Conservation (phyloP, 2,797 vertebrate genomes). For the Hoplostethus atlanticus region DNA sequence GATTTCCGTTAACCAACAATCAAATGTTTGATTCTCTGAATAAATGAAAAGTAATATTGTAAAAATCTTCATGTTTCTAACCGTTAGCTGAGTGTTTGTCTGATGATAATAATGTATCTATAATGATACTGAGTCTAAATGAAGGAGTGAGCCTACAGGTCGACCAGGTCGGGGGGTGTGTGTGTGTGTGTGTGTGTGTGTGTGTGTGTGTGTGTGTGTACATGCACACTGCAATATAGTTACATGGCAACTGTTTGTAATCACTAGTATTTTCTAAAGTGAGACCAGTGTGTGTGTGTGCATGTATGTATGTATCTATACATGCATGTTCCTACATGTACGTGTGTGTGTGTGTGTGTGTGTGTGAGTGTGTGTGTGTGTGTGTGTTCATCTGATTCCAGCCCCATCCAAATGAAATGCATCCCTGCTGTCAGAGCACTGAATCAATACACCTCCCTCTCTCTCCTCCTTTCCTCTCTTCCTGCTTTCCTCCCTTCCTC, state of each 20-base stretch:
- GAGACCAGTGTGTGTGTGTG: not conserved
- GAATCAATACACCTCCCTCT: slow-evolving; percentile 46
- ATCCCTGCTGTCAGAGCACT: slow-evolving; percentile 29
- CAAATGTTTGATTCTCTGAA: too few relatives aligned
- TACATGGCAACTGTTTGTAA: too few relatives aligned
- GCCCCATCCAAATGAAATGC: slow-evolving; percentile 49
- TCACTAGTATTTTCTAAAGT: too few relatives aligned
- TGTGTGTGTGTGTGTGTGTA: not conserved
- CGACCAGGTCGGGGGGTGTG: too few relatives aligned
- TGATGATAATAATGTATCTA: too few relatives aligned
- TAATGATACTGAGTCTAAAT: too few relatives aligned
- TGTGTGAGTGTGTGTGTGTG: slow-evolving; percentile 15
- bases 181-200: not conserved
- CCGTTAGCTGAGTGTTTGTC: too few relatives aligned
- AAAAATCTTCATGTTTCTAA: too few relatives aligned
- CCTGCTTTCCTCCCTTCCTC: not conserved
- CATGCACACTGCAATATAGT: not conserved
- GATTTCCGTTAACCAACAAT: too few relatives aligned
- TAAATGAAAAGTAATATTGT: too few relatives aligned
- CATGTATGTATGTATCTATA: not conserved
- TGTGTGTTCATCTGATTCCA: slow-evolving; percentile 7
- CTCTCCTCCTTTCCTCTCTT: slow-evolving; percentile 7
- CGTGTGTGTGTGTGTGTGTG: slow-evolving; percentile 16
- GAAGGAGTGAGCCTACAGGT: too few relatives aligned
- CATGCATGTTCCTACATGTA: not conserved